phyloP scores from a whole-genome alignment of 2,888 invertebrate genomes.

The Lymantria monacha region DNA sequence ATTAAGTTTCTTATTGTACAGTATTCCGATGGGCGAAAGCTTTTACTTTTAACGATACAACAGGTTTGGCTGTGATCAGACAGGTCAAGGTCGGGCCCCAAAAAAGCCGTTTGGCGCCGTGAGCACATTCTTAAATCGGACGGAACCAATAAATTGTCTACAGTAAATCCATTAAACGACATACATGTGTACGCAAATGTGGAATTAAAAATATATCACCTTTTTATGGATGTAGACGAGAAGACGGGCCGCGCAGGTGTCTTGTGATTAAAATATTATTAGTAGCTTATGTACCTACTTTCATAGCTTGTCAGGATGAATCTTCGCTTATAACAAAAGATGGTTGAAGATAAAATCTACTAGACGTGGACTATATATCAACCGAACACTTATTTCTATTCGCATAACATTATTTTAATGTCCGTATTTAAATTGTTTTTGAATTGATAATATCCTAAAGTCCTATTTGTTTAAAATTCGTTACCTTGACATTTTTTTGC shows the following conservation, averaged over 20 bases:
- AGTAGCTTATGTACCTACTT: constrained; percentile 22
- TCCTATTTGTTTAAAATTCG: constrained; percentile 12
- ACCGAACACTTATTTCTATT: constrained; percentile 17
- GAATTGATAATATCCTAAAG: constrained; percentile 12
- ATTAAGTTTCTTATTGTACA: constrained; percentile 4
- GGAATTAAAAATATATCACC: constrained; percentile 14
- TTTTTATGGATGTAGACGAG: constrained; percentile 4
- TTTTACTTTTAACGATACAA: constrained; percentile 69
- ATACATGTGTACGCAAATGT: constrained; percentile 10
- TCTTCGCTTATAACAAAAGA: constrained; percentile 15
- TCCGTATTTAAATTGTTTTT: constrained; percentile 17
- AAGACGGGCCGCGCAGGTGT: constrained; percentile 36
- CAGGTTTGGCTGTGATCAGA: constrained; percentile 61
- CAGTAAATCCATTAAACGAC: constrained; percentile 39
- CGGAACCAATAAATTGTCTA: constrained; percentile 61
- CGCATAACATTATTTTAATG: constrained; percentile 17
- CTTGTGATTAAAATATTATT: constrained; percentile 30
- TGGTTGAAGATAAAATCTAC: constrained; percentile 14
- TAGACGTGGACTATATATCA: constrained; percentile 4
- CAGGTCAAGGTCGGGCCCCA: constrained; percentile 67
- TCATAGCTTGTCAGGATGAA: constrained; percentile 24
- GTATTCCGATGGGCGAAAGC: constrained; percentile 60
- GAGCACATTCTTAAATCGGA: constrained; percentile 53
- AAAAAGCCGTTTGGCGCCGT: constrained; percentile 64
- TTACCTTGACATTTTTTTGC: constrained; percentile 14